Conservation (phyloP, 2,888 invertebrate species). For the Acleris sparsana region DNA sequence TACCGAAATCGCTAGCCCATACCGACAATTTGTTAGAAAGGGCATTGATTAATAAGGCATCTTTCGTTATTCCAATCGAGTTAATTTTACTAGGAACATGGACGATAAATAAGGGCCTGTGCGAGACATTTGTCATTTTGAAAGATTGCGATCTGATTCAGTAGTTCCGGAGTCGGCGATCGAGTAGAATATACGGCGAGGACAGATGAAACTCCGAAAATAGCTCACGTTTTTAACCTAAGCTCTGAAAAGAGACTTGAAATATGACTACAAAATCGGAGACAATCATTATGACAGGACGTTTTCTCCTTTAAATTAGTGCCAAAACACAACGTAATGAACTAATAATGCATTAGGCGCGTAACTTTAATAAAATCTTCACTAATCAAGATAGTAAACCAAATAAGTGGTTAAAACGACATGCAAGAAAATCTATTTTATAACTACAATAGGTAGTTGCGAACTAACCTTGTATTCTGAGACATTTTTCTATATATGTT, state of each 20-base stretch:
- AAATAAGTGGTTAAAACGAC: too few species aligned
- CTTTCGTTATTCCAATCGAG: constrained; percentile 72
- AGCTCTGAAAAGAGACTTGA: background rate
- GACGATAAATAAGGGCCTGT: constrained; percentile 64
- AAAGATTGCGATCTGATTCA: constrained; percentile 73
- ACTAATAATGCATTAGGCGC: too few species aligned
- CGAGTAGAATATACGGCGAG: constrained; percentile 29
- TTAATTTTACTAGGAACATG: constrained; percentile 68
- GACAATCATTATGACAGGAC: too few species aligned
- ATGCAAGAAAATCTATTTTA: too few species aligned
- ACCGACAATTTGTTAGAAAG: constrained; percentile 69
- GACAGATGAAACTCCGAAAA: constrained; percentile 39
- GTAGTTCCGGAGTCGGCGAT: constrained; percentile 55
- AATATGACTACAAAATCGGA: too few species aligned
- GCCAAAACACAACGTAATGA: too few species aligned
- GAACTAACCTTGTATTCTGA: too few species aligned
- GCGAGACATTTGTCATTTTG: constrained; percentile 68
- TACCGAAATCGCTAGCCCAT: constrained; percentile 52
- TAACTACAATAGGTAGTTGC: too few species aligned
- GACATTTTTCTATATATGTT: too few species aligned
- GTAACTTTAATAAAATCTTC: too few species aligned
- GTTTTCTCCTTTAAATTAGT: too few species aligned
- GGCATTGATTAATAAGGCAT: constrained; percentile 70
- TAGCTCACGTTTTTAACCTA: background rate
- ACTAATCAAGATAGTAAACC: too few species aligned